A percentile compares a stretch with the other conserved stretches of the same genome.
These are phyloP conservation scores for Psophia crepitans DNA, from an alignment of 2,113 vertebrate genomes.

Conservation along the genomic window DNA sequence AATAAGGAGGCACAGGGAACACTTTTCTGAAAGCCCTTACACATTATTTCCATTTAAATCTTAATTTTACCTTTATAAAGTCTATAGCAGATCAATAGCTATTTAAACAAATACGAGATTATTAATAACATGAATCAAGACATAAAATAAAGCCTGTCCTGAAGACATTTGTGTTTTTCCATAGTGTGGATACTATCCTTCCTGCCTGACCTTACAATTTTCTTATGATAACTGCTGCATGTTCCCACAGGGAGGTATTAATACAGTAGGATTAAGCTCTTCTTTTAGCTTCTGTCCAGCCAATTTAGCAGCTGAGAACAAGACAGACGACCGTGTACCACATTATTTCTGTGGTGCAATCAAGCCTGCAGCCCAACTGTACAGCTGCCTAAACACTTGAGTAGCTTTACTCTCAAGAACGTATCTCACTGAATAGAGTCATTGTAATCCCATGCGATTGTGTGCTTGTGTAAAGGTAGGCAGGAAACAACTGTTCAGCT, in stretches of 20 bases:
- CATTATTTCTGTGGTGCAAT: background rate
- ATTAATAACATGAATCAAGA: background rate
- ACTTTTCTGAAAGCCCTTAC: background rate
- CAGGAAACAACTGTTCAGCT: conserved; percentile 1
- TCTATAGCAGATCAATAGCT: background rate
- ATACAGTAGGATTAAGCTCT: background rate
- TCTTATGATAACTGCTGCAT: background rate
- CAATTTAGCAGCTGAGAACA: conserved; percentile 9
- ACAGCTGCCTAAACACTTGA: conserved; percentile 8
- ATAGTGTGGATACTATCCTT: background rate
- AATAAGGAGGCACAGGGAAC: background rate
- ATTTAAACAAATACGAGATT: background rate
- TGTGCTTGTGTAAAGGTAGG: background rate
- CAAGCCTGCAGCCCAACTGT: background rate
- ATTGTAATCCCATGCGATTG: background rate
- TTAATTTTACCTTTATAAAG: background rate
- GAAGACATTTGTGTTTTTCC: background rate
- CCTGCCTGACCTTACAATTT: background rate
- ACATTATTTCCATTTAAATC: background rate
- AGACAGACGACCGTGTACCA: background rate
- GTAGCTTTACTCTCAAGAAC: background rate
- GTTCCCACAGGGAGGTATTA: background rate
- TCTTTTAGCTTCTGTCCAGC: conserved; percentile 16
- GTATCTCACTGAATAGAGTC: background rate
- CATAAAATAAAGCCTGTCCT: background rate